Evolutionary conservation across 2,888 invertebrate species (phyloP).

Genomic region (Dendrolimus houi): DNA sequence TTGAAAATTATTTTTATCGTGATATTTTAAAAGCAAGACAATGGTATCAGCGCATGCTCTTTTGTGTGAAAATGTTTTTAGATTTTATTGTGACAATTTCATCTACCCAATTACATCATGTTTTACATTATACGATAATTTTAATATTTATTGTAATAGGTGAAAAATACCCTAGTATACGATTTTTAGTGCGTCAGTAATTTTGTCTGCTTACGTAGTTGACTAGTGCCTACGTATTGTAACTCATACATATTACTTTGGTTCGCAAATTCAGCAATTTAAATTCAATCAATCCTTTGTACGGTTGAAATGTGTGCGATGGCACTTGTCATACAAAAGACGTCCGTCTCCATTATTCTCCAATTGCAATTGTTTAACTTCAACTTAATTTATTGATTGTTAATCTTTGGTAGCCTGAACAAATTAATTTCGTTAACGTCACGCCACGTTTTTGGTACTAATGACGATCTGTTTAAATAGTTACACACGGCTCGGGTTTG

Average conservation of each 20-base stretch:
- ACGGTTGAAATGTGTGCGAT: not conserved
- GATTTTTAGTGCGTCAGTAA: not conserved
- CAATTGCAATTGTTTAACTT: slow-evolving; percentile 2
- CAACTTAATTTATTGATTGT: slow-evolving; percentile 5
- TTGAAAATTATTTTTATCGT: no score
- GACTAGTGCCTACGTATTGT: not conserved
- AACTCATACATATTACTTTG: not conserved
- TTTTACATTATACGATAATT: no score
- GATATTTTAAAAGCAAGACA: no score
- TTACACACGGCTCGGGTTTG: not conserved
- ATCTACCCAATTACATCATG: no score
- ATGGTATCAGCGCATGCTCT: no score
- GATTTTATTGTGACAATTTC: no score
- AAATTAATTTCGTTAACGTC: slow-evolving; percentile 6
- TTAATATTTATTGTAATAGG: no score
- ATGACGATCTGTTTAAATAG: slow-evolving; percentile 7
- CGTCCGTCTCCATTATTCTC: not conserved
- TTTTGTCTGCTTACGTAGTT: slow-evolving; percentile 1
- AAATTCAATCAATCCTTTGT: not conserved
- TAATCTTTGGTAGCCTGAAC: slow-evolving; percentile 4
- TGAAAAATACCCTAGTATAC: not conserved
- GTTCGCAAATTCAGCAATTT: slow-evolving; percentile 4
- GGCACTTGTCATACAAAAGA: not conserved
- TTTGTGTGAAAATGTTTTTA: no score
- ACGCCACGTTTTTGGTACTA: slow-evolving; percentile 4